Percentiles rank a stretch among this genome's conserved stretches.
phyloP scores from a whole-genome alignment of 2,888 invertebrate species.

The Carterocephalus palaemon region DNA sequence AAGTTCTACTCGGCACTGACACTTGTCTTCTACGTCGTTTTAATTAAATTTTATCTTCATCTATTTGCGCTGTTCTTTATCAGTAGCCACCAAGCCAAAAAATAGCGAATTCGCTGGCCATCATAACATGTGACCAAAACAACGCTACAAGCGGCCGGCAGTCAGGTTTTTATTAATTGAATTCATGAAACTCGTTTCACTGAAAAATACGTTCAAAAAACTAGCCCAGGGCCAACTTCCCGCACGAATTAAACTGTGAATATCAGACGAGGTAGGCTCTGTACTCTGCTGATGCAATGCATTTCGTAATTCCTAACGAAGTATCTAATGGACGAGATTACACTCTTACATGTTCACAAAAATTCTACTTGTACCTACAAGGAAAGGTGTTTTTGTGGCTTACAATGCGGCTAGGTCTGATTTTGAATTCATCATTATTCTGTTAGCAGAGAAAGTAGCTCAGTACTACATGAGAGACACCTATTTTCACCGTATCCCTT shows the following conservation, averaged over 20 bases:
- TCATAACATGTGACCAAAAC: conserved; percentile 10
- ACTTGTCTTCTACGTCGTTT: too few relatives aligned
- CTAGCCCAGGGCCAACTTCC: conserved; percentile 16
- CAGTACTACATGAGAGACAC: too few relatives aligned
- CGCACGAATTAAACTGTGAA: conserved; percentile 31
- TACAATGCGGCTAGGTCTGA: too few relatives aligned
- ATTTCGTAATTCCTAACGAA: conserved; percentile 15
- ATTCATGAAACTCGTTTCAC: conserved; percentile 17
- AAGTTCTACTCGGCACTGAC: too few relatives aligned
- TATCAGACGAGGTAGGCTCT: conserved; percentile 31
- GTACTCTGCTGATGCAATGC: conserved; percentile 33
- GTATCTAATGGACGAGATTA: conserved; percentile 9
- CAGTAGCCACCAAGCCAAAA: background rate
- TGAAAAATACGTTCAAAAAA: conserved; percentile 20
- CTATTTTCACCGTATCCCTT: too few relatives aligned
- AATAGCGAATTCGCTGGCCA: background rate
- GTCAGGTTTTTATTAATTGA: conserved; percentile 21
- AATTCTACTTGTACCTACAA: too few relatives aligned
- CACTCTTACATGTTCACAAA: too few relatives aligned
- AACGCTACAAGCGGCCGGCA: background rate
- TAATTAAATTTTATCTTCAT: too few relatives aligned
- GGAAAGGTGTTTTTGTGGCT: too few relatives aligned
- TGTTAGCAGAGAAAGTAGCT: too few relatives aligned
- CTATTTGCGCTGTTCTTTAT: too few relatives aligned
- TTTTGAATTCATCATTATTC: too few relatives aligned